Conservation (phyloP, 1,140 invertebrate species). For the Panulirus ornatus region DNA sequence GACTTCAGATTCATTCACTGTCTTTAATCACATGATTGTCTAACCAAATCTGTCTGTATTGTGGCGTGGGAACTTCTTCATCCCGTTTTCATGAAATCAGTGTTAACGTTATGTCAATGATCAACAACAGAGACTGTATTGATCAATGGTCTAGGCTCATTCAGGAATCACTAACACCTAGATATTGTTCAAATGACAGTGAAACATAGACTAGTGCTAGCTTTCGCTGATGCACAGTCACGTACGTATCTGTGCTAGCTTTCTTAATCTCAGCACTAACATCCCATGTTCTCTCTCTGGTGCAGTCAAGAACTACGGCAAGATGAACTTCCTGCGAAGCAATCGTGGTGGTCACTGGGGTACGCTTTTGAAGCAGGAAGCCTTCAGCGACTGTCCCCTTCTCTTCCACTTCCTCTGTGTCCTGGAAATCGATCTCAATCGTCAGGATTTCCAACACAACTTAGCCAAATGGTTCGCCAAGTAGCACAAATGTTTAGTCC, state of each 20-base stretch:
- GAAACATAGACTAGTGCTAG: neutral
- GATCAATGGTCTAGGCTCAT: too few relatives aligned
- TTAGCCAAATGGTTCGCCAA: constrained; percentile 29
- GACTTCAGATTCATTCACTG: too few relatives aligned
- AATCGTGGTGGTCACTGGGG: neutral
- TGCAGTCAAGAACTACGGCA: constrained; percentile 46
- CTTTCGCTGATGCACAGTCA: neutral
- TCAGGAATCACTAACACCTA: too few relatives aligned
- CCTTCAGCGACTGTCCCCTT: constrained; percentile 38
- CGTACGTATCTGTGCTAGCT: neutral
- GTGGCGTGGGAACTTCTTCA: too few relatives aligned
- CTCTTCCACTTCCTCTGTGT: constrained; percentile 40
- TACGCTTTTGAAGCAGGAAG: neutral
- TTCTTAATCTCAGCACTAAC: neutral
- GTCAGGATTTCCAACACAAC: constrained; percentile 6
- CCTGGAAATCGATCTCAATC: neutral
- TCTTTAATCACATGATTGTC: too few relatives aligned
- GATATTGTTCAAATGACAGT: too few relatives aligned
- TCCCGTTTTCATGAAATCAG: too few relatives aligned
- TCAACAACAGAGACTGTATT: too few relatives aligned
- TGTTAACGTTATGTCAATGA: too few relatives aligned
- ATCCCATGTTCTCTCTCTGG: neutral
- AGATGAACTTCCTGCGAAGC: constrained; percentile 10
- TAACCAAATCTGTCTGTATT: too few relatives aligned
- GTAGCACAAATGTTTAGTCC: neutral